phyloP scores from a whole-genome alignment of 2,888 invertebrate genomes.

The Netelia inedita region DNA sequence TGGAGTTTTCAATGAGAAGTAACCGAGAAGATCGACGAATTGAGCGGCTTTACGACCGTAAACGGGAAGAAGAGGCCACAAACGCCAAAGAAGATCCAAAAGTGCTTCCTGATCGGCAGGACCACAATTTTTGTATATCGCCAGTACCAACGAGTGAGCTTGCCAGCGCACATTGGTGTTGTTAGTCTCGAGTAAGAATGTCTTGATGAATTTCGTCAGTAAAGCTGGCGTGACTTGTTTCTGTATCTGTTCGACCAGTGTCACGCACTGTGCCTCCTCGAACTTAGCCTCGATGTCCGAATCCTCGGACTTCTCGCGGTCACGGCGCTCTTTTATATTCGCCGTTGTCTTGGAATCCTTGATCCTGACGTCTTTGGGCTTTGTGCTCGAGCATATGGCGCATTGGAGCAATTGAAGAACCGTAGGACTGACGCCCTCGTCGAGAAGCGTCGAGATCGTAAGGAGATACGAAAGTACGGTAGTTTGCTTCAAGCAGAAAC shows the following conservation, averaged over 20 bases:
- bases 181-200: slow-evolving; percentile 97
- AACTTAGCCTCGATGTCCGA: slow-evolving; percentile 89
- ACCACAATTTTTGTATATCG: slow-evolving; percentile 94
- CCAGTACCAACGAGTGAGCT: slow-evolving; percentile 94
- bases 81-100: slow-evolving; percentile 94
- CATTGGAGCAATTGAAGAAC: slow-evolving; percentile 95
- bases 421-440: slow-evolving; percentile 96
- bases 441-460: slow-evolving; percentile 92
- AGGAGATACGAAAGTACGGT: slow-evolving; percentile 93
- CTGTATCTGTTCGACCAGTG: slow-evolving; percentile 90
- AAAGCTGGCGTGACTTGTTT: slow-evolving; percentile 86
- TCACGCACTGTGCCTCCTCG: slow-evolving; percentile 89
- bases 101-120: slow-evolving; percentile 92
- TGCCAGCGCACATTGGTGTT: slow-evolving; percentile 97
- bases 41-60: slow-evolving; percentile 98
- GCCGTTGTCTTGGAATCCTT: slow-evolving; percentile 79
- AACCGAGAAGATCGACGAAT: slow-evolving; percentile 98
- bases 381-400: slow-evolving; percentile 90
- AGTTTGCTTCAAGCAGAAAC: slow-evolving; percentile 91
- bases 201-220: slow-evolving; percentile 91
- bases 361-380: slow-evolving; percentile 78
- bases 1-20: slow-evolving; percentile 95
- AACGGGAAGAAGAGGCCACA: slow-evolving; percentile 96
- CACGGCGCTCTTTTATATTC: slow-evolving; percentile 86
- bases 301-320: slow-evolving; percentile 90